Evolutionary conservation across 2,113 vertebrate genomes (phyloP).

Genomic region (Lampris incognitus): DNA sequence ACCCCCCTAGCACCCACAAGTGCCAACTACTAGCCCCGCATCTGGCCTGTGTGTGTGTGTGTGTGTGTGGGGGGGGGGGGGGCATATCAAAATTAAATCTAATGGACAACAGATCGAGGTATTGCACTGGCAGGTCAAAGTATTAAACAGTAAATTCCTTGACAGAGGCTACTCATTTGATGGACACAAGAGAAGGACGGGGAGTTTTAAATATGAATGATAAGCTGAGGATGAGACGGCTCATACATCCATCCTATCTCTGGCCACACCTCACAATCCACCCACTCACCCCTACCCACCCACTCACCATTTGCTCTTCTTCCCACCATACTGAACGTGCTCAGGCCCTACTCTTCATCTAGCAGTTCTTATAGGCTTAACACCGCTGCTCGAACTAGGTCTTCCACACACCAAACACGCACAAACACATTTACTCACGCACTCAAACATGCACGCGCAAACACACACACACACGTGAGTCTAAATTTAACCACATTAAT

Average conservation of each 20-base stretch:
- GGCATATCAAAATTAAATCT: too few species aligned
- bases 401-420: neutral
- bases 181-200: too few species aligned
- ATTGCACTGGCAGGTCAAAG: too few species aligned
- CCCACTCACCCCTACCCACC: neutral
- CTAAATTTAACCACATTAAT: constrained; percentile 30
- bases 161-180: too few species aligned
- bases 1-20: constrained; percentile 22
- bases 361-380: constrained; percentile 25
- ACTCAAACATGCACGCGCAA: neutral
- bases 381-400: constrained; percentile 3
- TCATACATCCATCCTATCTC: too few species aligned
- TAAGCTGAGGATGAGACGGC: neutral
- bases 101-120: too few species aligned
- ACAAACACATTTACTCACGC: neutral
- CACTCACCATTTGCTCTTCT: neutral
- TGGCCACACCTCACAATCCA: neutral
- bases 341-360: neutral
- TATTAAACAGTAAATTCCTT: too few species aligned
- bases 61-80: neutral
- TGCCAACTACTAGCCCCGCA: neutral
- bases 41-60: neutral
- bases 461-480: constrained; percentile 12
- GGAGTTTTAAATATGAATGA: neutral
- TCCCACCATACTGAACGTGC: neutral